Evolutionary conservation across 2,797 vertebrate genomes (phyloP).

Genomic region (Molossus alvarezi): DNA sequence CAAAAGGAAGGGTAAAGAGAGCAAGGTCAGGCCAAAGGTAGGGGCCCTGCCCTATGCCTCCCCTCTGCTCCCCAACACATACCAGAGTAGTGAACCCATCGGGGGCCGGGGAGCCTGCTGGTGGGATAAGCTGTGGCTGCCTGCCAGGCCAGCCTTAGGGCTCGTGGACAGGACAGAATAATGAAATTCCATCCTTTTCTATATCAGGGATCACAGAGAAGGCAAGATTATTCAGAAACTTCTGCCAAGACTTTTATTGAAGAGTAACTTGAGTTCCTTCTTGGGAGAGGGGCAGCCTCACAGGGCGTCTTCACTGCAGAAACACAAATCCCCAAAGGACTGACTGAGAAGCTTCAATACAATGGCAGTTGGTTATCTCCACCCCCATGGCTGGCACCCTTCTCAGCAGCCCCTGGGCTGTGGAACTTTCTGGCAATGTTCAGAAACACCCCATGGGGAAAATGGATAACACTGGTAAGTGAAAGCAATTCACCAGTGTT

Average conservation of each 20-base stretch:
- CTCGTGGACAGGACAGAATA: background rate
- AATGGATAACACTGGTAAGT: background rate
- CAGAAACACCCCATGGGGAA: background rate
- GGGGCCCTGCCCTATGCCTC: background rate
- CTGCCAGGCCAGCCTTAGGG: background rate
- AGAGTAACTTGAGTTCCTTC: slow-evolving; percentile 30
- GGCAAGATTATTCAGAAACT: slow-evolving; percentile 25
- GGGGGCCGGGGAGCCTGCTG: background rate
- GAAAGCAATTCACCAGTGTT: background rate
- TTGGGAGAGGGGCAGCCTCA: slow-evolving; percentile 9
- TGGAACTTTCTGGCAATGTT: background rate
- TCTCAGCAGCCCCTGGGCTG: background rate
- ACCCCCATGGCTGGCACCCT: background rate
- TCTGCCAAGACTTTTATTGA: slow-evolving; percentile 49
- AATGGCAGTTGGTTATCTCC: background rate
- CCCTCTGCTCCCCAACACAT: background rate
- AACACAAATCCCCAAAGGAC: background rate
- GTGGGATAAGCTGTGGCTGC: background rate
- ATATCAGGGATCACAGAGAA: slow-evolving; percentile 17
- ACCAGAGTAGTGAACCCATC: background rate
- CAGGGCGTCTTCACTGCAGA: background rate
- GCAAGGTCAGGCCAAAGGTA: background rate
- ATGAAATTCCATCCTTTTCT: slow-evolving; percentile 54
- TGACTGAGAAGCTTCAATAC: background rate
- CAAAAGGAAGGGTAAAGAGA: background rate